These are phyloP conservation scores for Scaptomyza flava DNA, from an alignment of 2,888 invertebrate species.

Conservation along the genomic window DNA sequence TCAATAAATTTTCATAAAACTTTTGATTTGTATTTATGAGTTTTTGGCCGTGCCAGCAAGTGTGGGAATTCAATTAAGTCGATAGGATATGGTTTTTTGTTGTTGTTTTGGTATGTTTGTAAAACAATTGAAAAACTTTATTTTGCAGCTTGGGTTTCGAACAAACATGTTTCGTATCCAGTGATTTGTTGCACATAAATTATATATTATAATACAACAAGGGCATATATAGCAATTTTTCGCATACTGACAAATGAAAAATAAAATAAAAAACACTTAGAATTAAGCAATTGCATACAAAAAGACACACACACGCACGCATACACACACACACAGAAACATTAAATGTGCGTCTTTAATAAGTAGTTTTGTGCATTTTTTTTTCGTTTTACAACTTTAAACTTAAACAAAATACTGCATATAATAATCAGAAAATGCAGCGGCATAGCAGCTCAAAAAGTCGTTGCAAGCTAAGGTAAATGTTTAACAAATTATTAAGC, in stretches of 20 bases:
- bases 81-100: slow-evolving; percentile 13
- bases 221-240: slow-evolving; percentile 64
- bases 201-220: slow-evolving; percentile 72
- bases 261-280: slow-evolving; percentile 59
- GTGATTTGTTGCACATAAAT: slow-evolving; percentile 35
- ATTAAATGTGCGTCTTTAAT: slow-evolving; percentile 33
- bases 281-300: slow-evolving; percentile 45
- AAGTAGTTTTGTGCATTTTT: slow-evolving; percentile 43
- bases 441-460: slow-evolving; percentile 28
- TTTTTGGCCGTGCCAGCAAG: slow-evolving; percentile 46
- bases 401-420: slow-evolving; percentile 62
- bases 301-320: slow-evolving; percentile 17
- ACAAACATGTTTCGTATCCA: slow-evolving; percentile 33
- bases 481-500: background rate
- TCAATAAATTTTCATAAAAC: slow-evolving; percentile 79
- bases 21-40: slow-evolving; percentile 79
- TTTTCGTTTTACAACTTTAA: slow-evolving; percentile 40
- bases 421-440: slow-evolving; percentile 27
- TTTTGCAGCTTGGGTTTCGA: slow-evolving; percentile 51
- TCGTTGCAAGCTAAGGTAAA: slow-evolving; percentile 67
- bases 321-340: slow-evolving; percentile 21
- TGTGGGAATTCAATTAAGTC: slow-evolving; percentile 65
- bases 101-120: slow-evolving; percentile 52
- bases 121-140: slow-evolving; percentile 81
- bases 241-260: slow-evolving; percentile 49